Conservation (phyloP, 2,113 vertebrate species). For the Butorides virescens region DNA sequence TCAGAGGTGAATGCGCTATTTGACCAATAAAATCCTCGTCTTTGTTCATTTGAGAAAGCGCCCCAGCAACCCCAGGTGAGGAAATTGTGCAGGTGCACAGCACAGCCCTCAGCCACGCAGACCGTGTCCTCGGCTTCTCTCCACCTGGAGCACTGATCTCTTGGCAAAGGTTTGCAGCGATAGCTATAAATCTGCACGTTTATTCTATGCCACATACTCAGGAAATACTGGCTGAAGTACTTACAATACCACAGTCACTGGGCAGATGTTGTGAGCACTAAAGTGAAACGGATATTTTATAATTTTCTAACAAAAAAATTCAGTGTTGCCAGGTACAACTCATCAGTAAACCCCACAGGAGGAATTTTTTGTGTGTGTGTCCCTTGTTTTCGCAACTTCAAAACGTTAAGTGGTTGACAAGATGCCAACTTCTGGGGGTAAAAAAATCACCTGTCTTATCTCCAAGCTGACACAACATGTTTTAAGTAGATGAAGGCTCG, state of each 20-base stretch:
- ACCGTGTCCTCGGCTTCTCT: neutral
- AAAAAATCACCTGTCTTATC: conserved; percentile 73
- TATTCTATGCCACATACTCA: neutral
- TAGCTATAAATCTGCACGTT: neutral
- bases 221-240: neutral
- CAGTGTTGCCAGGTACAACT: neutral
- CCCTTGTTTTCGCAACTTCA: conserved; percentile 70
- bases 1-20: neutral
- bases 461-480: conserved; percentile 82
- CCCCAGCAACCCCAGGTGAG: accelerated
- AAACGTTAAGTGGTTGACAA: conserved; percentile 72
- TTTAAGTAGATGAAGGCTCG: conserved; percentile 80
- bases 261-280: neutral
- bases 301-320: neutral
- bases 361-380: neutral
- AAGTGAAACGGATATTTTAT: neutral
- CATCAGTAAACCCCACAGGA: neutral
- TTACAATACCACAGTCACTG: neutral
- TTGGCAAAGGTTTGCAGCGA: neutral
- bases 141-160: neutral
- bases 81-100: neutral
- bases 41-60: neutral
- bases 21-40: neutral
- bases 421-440: conserved; percentile 55
- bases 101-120: neutral